Percentiles rank a stretch among this genome's conserved stretches.
Conservation (phyloP, 2,888 invertebrate species). For the Oxystoma pomonae region DNA sequence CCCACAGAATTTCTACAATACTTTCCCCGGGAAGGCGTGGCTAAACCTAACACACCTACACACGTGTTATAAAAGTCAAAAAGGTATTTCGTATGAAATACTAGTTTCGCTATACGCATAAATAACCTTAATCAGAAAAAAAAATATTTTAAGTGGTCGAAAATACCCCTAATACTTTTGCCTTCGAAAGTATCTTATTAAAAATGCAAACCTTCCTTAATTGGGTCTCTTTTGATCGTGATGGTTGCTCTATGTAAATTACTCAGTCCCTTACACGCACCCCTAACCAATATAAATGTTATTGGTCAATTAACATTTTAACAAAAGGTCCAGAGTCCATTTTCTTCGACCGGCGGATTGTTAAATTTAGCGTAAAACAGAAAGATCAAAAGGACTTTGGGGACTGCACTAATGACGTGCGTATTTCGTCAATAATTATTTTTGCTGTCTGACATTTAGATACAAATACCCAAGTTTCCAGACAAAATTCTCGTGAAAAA, state of each 20-base stretch:
- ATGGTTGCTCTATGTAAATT: not conserved
- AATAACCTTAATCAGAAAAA: too few species aligned
- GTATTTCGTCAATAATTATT: not conserved
- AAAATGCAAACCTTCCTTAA: not conserved
- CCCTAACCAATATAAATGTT: not conserved
- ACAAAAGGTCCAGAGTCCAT: not conserved
- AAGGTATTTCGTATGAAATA: too few species aligned
- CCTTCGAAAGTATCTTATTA: not conserved
- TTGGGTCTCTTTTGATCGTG: not conserved
- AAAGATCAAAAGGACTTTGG: slow-evolving; percentile 5
- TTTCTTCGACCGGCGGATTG: slow-evolving; percentile 10
- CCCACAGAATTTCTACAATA: too few species aligned
- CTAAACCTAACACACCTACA: too few species aligned
- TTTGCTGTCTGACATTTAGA: too few species aligned
- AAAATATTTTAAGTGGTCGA: too few species aligned
- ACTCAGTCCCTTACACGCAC: not conserved
- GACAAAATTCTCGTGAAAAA: too few species aligned
- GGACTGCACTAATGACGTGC: not conserved
- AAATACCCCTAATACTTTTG: too few species aligned
- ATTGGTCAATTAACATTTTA: slow-evolving; percentile 11
- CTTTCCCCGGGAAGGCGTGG: too few species aligned
- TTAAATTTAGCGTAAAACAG: slow-evolving; percentile 12
- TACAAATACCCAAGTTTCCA: too few species aligned
- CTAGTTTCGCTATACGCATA: too few species aligned
- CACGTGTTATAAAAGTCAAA: too few species aligned